Base-by-base conservation (phyloP, 2,797 vertebrate species). In the Heliangelus exortis region DNA sequence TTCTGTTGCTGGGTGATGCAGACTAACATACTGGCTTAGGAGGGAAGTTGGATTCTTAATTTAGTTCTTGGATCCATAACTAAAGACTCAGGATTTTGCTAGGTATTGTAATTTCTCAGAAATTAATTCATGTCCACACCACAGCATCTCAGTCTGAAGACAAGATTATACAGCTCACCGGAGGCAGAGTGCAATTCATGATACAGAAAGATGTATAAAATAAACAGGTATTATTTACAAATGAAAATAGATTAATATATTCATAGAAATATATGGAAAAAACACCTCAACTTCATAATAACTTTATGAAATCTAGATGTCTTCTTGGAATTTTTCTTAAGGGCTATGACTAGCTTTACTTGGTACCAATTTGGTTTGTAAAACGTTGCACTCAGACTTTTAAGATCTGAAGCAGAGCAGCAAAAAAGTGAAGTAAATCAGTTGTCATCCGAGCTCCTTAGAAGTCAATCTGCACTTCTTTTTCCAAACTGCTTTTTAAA, bases 141-240 rank as follows among this genome's bases (percentile, higher is more conserved):
- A 23, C 51, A 79, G 25, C 26, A 54, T n/a, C 51, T 74, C 41
- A 36, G 20, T 39, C 62, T 14, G 16, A 15, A 76, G 20, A 33
- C 41, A 58, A 66, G 28, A 36, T 14, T 53, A 6, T 34, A 31
- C 15, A 72, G 11, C 23, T 74, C n/a, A 16, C 29, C 26, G 14
- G 25, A 79, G 29, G 20, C 31, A 72, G 10, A 15, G 43, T 21
- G 9, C 4, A 58, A n/a, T 34, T n/a, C 8, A 7, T 9, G 34
- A 18, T 11, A 28, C 73, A 47, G 36, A 67, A 78, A 68, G 9
- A 7, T 16, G 7, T 10, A 58, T 73, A 22, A 74, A 90, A 87
- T n/a, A 72, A 72, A 50, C 3, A 17, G 0, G 0, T 21, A 10
- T 6, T 41, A 28, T 31, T 84, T 57, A 67, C 39, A 81, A 81